phyloP scores from a whole-genome alignment of 1,140 invertebrate genomes.

The Scaptomyza pallida region DNA sequence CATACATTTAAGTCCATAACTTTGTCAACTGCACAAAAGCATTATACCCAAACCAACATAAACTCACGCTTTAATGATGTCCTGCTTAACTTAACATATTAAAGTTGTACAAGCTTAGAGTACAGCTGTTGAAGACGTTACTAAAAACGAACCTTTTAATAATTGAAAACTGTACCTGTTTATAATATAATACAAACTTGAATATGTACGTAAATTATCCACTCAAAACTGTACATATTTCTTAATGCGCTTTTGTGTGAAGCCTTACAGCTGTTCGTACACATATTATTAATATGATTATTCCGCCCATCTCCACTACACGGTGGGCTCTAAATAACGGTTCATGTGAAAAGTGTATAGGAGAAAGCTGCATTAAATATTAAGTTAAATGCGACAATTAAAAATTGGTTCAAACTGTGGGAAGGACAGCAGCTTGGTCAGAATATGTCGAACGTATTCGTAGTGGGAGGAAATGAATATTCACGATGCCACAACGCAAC shows the following conservation, averaged over 20 bases:
- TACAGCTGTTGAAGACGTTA: not conserved
- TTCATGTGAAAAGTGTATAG: conserved; percentile 11
- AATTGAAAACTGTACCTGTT: not conserved
- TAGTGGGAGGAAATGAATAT: not conserved
- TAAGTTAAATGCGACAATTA: conserved; percentile 41
- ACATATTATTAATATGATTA: not conserved
- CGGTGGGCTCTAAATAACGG: conserved; percentile 11
- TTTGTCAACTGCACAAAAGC: no score
- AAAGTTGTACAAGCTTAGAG: conserved; percentile 8
- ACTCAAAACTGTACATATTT: not conserved
- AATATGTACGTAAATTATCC: not conserved
- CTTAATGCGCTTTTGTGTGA: conserved; percentile 26
- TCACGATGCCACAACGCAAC: not conserved
- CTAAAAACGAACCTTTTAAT: conserved; percentile 1
- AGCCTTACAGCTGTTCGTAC: conserved; percentile 27
- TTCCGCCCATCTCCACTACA: not conserved
- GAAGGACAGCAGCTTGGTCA: conserved; percentile 27
- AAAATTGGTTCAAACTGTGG: conserved; percentile 26
- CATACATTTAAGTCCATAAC: no score
- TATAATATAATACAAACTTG: no score
- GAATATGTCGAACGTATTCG: not conserved
- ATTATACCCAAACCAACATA: no score
- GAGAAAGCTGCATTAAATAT: conserved; percentile 35
- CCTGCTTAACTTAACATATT: not conserved
- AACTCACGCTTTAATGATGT: no score